phyloP scores from a whole-genome alignment of 2,113 vertebrate species.

The Vulpes lagopus region DNA sequence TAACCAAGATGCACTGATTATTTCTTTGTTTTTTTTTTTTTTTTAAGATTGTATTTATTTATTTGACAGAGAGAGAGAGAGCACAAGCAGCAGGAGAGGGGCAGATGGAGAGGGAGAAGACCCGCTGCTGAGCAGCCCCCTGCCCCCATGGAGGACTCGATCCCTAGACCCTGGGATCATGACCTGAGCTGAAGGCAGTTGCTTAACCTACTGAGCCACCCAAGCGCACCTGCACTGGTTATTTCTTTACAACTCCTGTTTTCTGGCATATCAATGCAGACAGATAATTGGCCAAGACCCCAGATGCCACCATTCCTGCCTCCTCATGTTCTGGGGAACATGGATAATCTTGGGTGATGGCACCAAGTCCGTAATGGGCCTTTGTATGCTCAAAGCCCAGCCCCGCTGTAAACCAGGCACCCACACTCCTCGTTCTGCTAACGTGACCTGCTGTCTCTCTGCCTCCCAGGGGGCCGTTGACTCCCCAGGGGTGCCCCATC shows the following conservation, averaged over 20 bases:
- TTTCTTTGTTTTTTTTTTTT: not conserved
- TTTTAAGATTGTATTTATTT: too few species aligned
- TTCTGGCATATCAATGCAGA: not conserved
- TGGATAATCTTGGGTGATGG: not conserved
- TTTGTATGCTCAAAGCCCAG: not conserved
- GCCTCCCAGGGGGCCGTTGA: rapidly evolving
- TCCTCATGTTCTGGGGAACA: not conserved
- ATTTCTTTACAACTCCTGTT: not conserved
- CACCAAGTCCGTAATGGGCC: not conserved
- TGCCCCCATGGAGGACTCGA: too few species aligned
- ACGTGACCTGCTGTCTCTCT: not conserved
- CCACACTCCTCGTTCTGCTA: rapidly evolving
- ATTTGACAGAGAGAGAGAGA: too few species aligned
- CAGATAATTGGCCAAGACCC: not conserved
- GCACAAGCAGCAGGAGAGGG: too few species aligned
- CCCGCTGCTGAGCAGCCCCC: too few species aligned
- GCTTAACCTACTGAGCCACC: too few species aligned
- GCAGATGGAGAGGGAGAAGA: too few species aligned
- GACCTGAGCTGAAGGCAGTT: too few species aligned
- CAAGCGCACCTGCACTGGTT: too few species aligned
- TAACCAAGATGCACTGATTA: too few species aligned
- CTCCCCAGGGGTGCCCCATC: rapidly evolving
- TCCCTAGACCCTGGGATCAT: too few species aligned
- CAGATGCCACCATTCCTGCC: not conserved
- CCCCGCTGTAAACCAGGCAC: not conserved